Conservation (phyloP, 2,797 vertebrate species). For the Tiaroga cobitis region DNA sequence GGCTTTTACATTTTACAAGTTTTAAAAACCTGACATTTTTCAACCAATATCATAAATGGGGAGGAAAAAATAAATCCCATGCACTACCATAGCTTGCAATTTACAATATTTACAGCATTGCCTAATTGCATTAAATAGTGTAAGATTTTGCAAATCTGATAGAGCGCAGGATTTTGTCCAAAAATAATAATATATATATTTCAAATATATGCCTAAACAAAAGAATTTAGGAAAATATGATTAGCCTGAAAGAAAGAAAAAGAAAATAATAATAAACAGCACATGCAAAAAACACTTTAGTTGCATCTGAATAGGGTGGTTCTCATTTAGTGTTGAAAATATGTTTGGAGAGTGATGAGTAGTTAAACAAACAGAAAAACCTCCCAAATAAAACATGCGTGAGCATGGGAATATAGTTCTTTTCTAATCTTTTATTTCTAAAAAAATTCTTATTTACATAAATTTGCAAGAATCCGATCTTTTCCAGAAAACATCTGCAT, state of each 20-base stretch:
- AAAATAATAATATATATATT: background rate
- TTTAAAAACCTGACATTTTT: background rate
- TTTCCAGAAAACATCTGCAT: conserved; percentile 54
- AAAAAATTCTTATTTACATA: conserved; percentile 43
- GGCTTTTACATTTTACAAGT: background rate
- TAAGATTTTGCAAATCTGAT: background rate
- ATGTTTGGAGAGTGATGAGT: background rate
- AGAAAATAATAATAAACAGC: background rate
- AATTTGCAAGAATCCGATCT: conserved; percentile 49
- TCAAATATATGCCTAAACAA: background rate
- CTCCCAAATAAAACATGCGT: background rate
- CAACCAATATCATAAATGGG: background rate
- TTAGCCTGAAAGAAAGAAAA: background rate
- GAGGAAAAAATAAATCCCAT: background rate
- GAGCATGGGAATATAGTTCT: background rate
- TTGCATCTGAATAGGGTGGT: background rate
- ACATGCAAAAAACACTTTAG: conserved; percentile 1
- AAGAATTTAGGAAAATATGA: background rate
- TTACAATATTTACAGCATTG: background rate
- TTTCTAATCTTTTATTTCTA: background rate
- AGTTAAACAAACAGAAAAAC: conserved; percentile 17
- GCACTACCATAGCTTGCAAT: background rate
- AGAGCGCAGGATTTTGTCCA: background rate
- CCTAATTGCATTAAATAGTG: background rate
- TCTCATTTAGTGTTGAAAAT: background rate